phyloP scores from a whole-genome alignment of 2,888 invertebrate genomes.

The Dendrolimus pini region DNA sequence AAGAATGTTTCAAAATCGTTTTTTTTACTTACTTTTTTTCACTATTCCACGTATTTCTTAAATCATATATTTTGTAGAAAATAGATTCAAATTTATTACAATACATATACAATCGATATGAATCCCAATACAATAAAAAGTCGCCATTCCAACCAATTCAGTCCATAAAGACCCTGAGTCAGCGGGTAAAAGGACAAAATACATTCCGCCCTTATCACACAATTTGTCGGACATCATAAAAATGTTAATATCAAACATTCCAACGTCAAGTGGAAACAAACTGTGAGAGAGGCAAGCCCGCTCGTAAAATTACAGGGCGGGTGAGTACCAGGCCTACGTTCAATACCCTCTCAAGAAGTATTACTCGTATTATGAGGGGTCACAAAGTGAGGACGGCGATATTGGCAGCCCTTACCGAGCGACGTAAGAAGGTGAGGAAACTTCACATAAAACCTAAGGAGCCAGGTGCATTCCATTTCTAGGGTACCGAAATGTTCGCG shows the following conservation, averaged over 20 bases:
- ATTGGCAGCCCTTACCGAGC: constrained; percentile 67
- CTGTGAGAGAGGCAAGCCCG: constrained; percentile 28
- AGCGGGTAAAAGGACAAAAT: constrained; percentile 12
- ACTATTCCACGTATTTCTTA: no score
- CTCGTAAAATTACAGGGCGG: constrained; percentile 58
- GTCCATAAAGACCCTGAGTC: background rate
- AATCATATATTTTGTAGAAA: no score
- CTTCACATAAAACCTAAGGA: constrained; percentile 74
- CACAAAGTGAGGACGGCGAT: constrained; percentile 71
- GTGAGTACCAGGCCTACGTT: constrained; percentile 44
- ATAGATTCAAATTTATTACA: background rate
- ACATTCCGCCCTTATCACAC: constrained; percentile 19
- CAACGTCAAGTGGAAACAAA: constrained; percentile 47
- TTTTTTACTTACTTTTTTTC: no score
- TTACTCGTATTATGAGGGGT: constrained; percentile 72
- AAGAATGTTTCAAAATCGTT: no score
- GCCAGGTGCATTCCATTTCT: constrained; percentile 74
- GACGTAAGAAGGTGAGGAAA: constrained; percentile 70
- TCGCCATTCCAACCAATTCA: background rate
- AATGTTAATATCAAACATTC: constrained; percentile 43
- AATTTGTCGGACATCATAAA: constrained; percentile 38
- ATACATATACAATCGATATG: background rate
- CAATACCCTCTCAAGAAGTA: constrained; percentile 73
- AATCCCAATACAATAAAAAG: background rate
- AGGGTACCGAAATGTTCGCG: constrained; percentile 65